Evolutionary conservation across 1,140 invertebrate genomes (phyloP).

Genomic region (Cotesia typhae): DNA sequence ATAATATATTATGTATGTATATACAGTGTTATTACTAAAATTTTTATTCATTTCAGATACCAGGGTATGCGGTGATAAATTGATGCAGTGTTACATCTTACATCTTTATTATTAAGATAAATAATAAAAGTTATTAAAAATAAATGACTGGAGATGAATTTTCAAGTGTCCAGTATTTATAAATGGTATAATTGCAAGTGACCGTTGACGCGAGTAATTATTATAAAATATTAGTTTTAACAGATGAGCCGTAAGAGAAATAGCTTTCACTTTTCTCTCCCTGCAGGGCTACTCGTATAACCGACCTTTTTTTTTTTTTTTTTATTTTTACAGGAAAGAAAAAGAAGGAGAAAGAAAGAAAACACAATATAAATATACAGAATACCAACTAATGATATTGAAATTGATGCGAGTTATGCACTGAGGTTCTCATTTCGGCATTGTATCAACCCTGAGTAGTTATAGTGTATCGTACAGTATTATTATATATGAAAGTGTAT

Average conservation of each 20-base stretch:
- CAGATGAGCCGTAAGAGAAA: conserved; percentile 24
- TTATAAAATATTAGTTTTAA: conserved; percentile 39
- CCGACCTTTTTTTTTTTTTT: neutral
- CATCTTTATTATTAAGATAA: neutral
- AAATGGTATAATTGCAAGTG: conserved; percentile 31
- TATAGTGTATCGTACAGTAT: neutral
- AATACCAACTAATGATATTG: conserved; percentile 45
- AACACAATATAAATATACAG: conserved; percentile 8
- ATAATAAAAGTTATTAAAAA: neutral
- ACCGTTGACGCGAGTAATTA: conserved; percentile 38
- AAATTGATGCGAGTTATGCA: conserved; percentile 47
- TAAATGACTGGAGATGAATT: neutral
- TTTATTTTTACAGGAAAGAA: neutral
- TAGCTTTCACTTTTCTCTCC: conserved; percentile 37
- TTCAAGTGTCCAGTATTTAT: neutral
- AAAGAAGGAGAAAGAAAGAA: neutral
- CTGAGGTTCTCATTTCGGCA: conserved; percentile 40
- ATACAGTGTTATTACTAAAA: too few species aligned
- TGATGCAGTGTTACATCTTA: too few species aligned
- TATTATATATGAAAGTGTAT: conserved; percentile 7
- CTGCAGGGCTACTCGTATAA: conserved; percentile 19
- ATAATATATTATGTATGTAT: too few species aligned
- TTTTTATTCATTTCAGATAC: too few species aligned
- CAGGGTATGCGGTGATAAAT: too few species aligned
- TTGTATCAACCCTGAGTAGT: conserved; percentile 33